These are phyloP conservation scores for Cybosia mesomella DNA, from an alignment of 2,888 invertebrate species.

Conservation along the genomic window DNA sequence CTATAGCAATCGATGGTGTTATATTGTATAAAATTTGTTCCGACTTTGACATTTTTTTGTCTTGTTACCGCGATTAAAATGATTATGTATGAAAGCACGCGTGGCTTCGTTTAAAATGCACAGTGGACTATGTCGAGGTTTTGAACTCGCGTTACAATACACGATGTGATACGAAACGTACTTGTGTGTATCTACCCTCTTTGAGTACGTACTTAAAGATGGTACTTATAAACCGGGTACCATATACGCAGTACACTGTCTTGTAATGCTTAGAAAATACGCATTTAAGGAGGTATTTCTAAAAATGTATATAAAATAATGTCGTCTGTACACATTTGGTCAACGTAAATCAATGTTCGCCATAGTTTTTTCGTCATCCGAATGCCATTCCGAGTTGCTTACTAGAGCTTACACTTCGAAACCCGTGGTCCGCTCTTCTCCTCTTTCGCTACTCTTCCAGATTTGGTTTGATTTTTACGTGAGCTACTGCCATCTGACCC, in stretches of 20 bases:
- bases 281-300: background rate
- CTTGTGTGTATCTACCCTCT: background rate
- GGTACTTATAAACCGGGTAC: background rate
- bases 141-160: background rate
- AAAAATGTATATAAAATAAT: background rate
- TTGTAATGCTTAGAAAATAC: background rate
- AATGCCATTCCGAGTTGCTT: too few relatives aligned
- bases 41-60: background rate
- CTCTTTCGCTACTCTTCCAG: too few relatives aligned
- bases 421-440: too few relatives aligned
- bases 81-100: background rate
- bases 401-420: too few relatives aligned
- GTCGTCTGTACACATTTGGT: too few relatives aligned
- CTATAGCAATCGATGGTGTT: background rate
- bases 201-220: background rate
- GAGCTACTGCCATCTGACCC: too few relatives aligned
- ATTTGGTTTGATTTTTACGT: too few relatives aligned
- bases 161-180: background rate
- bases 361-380: too few relatives aligned
- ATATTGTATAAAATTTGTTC: conserved; percentile 25
- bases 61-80: background rate
- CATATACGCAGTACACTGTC: background rate
- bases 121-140: background rate
- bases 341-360: too few relatives aligned
- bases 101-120: background rate